Base-by-base conservation (phyloP, 1,140 invertebrate genomes). In the Formica exsecta region DNA sequence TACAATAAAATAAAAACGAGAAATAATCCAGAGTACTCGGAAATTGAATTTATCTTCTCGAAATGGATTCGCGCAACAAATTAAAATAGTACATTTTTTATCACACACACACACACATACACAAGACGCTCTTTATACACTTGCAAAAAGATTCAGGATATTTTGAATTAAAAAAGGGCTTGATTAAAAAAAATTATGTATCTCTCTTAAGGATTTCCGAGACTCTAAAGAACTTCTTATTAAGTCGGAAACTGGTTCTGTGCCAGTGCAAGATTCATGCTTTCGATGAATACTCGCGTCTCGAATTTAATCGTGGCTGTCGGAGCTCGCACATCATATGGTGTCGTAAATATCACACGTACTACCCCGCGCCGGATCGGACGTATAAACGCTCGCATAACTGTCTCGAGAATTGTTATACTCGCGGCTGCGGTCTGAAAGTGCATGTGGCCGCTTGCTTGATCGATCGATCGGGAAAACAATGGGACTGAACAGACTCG, bases 401-500 rank as follows among this genome's bases (percentile, higher is more conserved):
- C 54, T 32, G n/a, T 64, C 62, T 80, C n/a, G n/a, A 25, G 64
- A 57, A 87, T 25, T 48, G 54, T 51, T 61, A 38, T 66, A 19
- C 6, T 25, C 57, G 57, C 22, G 22, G 36, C 19, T 16, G 32
- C 32, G 59, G n/a, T 11, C 44, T 22, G 76, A 80, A 80, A 79
- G 57, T 57, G 19, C 61, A 19, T 54, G 73, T 44, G 36, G 48
- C 51, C 87, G 86, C 74, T 57, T 57, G 64, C 64, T 62, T 29
- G 86, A 87, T 88, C 70, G 54, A 83, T 87, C 86, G 59, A 59
- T 87, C 68, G 32, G 11, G 48, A 59, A 80, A 80, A 80, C 77
- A 80, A 80, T 80, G 8, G 44, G 44, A 41, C 29, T 65, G 38
- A 32, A 29, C 48, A 51, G 48, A 19, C 48, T 51, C 48, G 48